A percentile compares a stretch with the other conserved stretches of the same genome.
Evolutionary conservation across 2,113 vertebrate species (phyloP).

Genomic region (Brachyhypopomus occidentalis): DNA sequence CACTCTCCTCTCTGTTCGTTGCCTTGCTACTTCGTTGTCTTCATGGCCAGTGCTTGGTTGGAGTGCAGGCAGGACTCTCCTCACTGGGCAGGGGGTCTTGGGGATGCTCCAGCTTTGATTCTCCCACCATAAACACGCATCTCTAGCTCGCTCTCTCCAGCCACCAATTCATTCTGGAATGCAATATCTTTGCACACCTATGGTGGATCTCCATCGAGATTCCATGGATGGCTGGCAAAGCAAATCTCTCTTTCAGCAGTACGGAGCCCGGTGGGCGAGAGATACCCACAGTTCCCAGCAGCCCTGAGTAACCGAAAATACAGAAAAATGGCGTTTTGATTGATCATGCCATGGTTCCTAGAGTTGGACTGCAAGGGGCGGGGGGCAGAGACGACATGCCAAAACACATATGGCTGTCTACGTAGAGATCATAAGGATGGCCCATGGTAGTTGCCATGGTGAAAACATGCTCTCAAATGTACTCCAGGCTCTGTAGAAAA

Average conservation of each 20-base stretch:
- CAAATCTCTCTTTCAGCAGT: neutral
- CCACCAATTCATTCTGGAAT: neutral
- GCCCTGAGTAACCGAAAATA: too few relatives aligned
- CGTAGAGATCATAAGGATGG: neutral
- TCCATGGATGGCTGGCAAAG: constrained; percentile 25
- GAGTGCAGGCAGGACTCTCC: constrained; percentile 67
- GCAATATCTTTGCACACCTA: constrained; percentile 18
- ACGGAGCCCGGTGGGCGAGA: constrained; percentile 15
- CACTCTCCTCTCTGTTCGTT: constrained; percentile 59
- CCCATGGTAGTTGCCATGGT: neutral
- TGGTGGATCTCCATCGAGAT: constrained; percentile 19
- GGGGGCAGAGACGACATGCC: constrained; percentile 59
- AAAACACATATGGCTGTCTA: too few relatives aligned
- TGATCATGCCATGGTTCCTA: too few relatives aligned
- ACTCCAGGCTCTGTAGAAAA: constrained; percentile 41
- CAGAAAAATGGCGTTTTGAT: too few relatives aligned
- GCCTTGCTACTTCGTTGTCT: constrained; percentile 51
- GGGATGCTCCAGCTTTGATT: neutral
- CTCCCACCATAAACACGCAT: neutral
- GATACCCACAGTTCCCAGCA: constrained; percentile 10
- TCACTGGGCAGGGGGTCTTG: neutral
- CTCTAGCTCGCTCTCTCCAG: neutral
- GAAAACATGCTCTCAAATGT: neutral
- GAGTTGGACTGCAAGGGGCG: neutral
- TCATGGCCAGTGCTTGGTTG: constrained; percentile 51